These are phyloP conservation scores for Tyria jacobaeae DNA, from an alignment of 2,888 invertebrate genomes.

Conservation along the genomic window DNA sequence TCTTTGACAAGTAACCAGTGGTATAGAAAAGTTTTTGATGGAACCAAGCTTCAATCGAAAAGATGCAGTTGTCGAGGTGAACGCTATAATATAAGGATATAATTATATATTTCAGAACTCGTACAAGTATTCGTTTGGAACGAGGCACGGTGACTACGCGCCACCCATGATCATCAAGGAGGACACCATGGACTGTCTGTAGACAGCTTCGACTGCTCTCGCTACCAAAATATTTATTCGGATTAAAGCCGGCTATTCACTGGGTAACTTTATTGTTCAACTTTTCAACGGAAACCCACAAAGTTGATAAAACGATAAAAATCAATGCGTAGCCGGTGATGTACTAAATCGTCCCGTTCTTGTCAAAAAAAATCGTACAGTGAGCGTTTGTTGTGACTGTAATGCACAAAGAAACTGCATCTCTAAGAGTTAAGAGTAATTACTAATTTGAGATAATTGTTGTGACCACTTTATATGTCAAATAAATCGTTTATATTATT, in stretches of 20 bases:
- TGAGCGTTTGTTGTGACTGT: slow-evolving; percentile 6
- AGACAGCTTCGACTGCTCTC: slow-evolving; percentile 17
- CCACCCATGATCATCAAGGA: slow-evolving; percentile 87
- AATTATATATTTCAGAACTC: slow-evolving; percentile 62
- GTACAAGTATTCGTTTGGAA: slow-evolving; percentile 87
- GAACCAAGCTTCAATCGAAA: too few relatives aligned
- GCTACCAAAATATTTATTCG: neutral
- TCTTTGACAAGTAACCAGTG: too few relatives aligned
- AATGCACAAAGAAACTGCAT: neutral
- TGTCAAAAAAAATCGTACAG: slow-evolving; percentile 8
- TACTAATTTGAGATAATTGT: slow-evolving; percentile 11
- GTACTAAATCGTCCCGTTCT: neutral
- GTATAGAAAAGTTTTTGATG: too few relatives aligned
- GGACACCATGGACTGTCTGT: slow-evolving; percentile 86
- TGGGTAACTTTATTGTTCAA: neutral
- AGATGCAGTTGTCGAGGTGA: neutral
- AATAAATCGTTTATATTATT: slow-evolving; percentile 32
- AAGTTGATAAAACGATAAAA: neutral
- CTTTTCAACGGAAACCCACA: neutral
- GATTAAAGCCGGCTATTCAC: neutral
- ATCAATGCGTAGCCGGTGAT: neutral
- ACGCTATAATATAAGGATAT: neutral
- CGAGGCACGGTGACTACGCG: slow-evolving; percentile 83
- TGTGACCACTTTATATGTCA: slow-evolving; percentile 33
- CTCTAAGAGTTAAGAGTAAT: slow-evolving; percentile 16